Conservation (phyloP, 2,113 vertebrate genomes). For the Romanogobio albipinnatus region DNA sequence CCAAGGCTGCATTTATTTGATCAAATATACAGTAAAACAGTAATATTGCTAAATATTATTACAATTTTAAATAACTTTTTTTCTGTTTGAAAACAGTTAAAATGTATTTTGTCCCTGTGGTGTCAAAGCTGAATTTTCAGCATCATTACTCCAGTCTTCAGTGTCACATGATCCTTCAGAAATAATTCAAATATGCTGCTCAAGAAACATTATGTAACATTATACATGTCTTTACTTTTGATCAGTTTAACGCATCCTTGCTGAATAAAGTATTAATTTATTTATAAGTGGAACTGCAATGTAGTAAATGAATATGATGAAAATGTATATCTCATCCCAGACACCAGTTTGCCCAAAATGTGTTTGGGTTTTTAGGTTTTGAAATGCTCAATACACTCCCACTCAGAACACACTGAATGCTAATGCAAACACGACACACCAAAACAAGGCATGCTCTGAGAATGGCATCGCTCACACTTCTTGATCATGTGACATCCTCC, state of each 20-base stretch:
- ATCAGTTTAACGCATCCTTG: neutral
- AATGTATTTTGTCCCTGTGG: neutral
- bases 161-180: neutral
- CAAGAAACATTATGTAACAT: neutral
- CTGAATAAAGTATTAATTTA: neutral
- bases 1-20: neutral
- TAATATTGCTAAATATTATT: neutral
- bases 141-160: neutral
- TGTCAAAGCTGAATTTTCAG: neutral
- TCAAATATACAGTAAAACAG: neutral
- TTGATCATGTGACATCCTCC: neutral
- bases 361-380: neutral
- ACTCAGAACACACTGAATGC: neutral
- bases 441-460: neutral
- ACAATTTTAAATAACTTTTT: neutral
- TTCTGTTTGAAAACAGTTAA: neutral
- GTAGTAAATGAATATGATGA: neutral
- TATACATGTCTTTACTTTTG: neutral
- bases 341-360: neutral
- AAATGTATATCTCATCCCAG: neutral
- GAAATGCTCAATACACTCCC: neutral
- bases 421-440: neutral
- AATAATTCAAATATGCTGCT: neutral
- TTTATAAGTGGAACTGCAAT: neutral
- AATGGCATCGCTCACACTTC: neutral